phyloP scores from a whole-genome alignment of 2,113 vertebrate genomes.

The Orthonyx spaldingii region DNA sequence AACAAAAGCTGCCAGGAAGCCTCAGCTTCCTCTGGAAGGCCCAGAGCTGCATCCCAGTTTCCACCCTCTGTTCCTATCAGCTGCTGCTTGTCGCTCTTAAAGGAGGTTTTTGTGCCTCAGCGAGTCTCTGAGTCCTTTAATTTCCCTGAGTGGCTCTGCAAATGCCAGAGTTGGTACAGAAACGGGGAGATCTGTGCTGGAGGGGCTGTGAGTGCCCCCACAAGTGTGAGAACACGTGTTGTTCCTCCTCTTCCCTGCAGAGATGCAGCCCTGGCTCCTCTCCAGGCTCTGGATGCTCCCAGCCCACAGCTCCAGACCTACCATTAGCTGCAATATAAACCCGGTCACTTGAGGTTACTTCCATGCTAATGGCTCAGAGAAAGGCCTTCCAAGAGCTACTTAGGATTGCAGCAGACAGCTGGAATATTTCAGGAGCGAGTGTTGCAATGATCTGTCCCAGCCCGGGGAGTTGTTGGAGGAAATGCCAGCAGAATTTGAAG shows the following conservation, averaged over 20 bases:
- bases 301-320: not conserved
- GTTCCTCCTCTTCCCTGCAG: not conserved
- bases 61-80: not conserved
- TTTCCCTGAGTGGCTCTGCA: not conserved
- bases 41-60: not conserved
- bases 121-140: not conserved
- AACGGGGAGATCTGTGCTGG: not conserved
- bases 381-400: slow-evolving; percentile 46
- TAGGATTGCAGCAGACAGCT: not conserved
- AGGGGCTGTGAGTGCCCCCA: not conserved
- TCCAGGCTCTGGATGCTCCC: not conserved
- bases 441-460: not conserved
- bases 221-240: not conserved
- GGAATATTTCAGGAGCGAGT: slow-evolving; percentile 3
- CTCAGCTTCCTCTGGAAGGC: not conserved
- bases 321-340: slow-evolving; percentile 37
- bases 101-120: not conserved
- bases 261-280: not conserved
- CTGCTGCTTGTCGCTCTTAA: not conserved
- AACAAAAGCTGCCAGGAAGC: not conserved
- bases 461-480: not conserved
- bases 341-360: slow-evolving; percentile 52
- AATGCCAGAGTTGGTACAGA: not conserved
- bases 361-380: slow-evolving; percentile 50
- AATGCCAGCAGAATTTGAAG: slow-evolving; percentile 1